Evolutionary conservation across 2,113 vertebrate species (phyloP), one percentile per base, ranked within the genome.

Genomic region (Nothobranchius kuhntae): DNA sequence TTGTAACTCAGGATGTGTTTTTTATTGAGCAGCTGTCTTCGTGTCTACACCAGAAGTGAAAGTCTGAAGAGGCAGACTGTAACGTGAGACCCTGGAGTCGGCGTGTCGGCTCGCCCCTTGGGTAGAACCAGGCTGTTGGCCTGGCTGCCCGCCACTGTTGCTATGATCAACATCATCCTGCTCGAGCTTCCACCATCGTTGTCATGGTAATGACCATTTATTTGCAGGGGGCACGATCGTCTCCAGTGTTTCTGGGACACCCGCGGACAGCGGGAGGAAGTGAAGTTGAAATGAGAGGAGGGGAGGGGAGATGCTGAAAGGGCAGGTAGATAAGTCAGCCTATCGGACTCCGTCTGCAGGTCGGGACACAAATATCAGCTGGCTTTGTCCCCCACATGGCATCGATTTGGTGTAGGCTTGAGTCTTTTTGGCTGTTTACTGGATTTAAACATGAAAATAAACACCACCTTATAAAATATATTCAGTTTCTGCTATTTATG

Each of bases 141-240:
- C 75, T 89, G 87, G 86, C 80, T 57, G 10, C 51, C 75, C 70
- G 84, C 87, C 80, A 71, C 78, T 66, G 86, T 85, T 85, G 75
- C 84, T 74, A 77, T 76, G 75, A 79, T 71, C 75, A 69, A 73
- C 75, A 86, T 59, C 83, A 57, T 80, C 76, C 72, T 46, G 7
- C 36, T 68, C 52, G 53, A 52, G 68, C 52, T 75, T 47, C 45
- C 38, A 10, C 61, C 7, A 30, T 21, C 55, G 86, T 89, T 85
- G 82, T 66, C 84, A 88, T 86, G 88, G 88, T 65, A 30, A 89
- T 73, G 74, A 50, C 75, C 62, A 42, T 73, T 78, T 77, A 80
- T 81, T 85, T 84, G 67, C 72, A 77, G 73, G 68, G 61, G 71
- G 68, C 60, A 53, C 26, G 42, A 53, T 36, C 0, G 75, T 74